A percentile compares a stretch with the other conserved stretches of the same genome.
These are phyloP conservation scores for Fistularia tabacaria DNA, from an alignment of 2,797 vertebrate species.

Conservation along the genomic window DNA sequence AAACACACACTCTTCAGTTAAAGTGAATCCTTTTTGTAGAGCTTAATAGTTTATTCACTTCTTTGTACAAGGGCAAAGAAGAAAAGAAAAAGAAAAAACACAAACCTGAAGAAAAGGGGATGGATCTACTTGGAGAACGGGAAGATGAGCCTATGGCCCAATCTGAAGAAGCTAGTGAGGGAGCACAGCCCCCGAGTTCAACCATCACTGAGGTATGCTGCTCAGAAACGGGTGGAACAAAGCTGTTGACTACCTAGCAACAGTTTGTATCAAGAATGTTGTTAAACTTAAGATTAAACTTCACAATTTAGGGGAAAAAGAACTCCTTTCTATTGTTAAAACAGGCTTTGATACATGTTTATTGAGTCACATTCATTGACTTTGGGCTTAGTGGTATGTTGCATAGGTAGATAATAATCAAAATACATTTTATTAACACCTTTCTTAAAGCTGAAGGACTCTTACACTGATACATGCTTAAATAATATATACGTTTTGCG, in stretches of 20 bases:
- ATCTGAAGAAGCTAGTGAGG: constrained; percentile 61
- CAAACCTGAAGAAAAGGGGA: constrained; percentile 69
- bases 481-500: no score
- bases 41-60: constrained; percentile 4
- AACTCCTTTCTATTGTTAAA: no score
- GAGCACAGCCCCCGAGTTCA: constrained; percentile 59
- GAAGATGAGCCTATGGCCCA: constrained; percentile 55
- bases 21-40: background rate
- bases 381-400: no score
- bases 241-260: constrained; percentile 12
- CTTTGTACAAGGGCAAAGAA: constrained; percentile 79
- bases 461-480: no score
- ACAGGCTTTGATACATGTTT: no score
- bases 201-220: constrained; percentile 71
- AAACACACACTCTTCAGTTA: constrained; percentile 1
- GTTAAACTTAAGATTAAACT: background rate
- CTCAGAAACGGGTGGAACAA: constrained; percentile 5
- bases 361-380: no score
- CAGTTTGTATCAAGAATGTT: background rate
- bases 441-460: no score
- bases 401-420: no score
- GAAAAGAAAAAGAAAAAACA: constrained; percentile 81
- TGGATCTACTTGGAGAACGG: constrained; percentile 60
- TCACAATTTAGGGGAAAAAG: no score
- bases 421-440: no score